A percentile compares a stretch with the other conserved stretches of the same genome.
Evolutionary conservation across 1,140 invertebrate species (phyloP).

Genomic region (Drosophila bocki): DNA sequence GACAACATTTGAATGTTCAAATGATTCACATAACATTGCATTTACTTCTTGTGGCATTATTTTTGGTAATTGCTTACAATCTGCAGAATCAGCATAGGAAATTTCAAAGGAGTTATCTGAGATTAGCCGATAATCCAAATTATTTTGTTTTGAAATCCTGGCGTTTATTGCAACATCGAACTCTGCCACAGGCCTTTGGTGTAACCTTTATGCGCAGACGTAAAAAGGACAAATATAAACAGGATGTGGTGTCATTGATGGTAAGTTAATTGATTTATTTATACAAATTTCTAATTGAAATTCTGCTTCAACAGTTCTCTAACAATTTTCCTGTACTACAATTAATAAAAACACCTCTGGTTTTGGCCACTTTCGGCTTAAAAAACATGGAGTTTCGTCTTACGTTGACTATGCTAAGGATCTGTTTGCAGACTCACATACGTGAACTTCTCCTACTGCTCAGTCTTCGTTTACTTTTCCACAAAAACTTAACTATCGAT

Average conservation of each 20-base stretch:
- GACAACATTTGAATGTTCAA: conserved; percentile 6
- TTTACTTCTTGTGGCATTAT: conserved; percentile 16
- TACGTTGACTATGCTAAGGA: conserved; percentile 24
- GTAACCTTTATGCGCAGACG: conserved; percentile 36
- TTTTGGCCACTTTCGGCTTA: conserved; percentile 13
- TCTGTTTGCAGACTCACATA: background rate
- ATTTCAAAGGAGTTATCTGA: conserved; percentile 36
- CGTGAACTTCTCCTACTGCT: conserved; percentile 32
- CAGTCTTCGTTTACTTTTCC: conserved; percentile 1
- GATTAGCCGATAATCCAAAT: conserved; percentile 40
- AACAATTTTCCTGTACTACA: conserved; percentile 37
- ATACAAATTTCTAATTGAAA: background rate
- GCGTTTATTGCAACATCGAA: conserved; percentile 45
- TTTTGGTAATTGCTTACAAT: conserved; percentile 35
- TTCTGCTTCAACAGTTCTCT: conserved; percentile 9
- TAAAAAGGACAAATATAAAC: conserved; percentile 7
- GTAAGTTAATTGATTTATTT: conserved; percentile 17
- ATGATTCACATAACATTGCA: conserved; percentile 28
- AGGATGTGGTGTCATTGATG: conserved; percentile 53
- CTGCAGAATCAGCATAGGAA: conserved; percentile 32
- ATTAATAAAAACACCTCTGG: conserved; percentile 10
- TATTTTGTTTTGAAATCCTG: conserved; percentile 51
- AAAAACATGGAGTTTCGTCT: background rate
- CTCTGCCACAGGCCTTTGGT: conserved; percentile 56
- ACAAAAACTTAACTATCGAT: conserved; percentile 14